Percentiles rank a stretch among this genome's conserved stretches.
Conservation (phyloP, 2,113 vertebrate genomes). For the Sigmodon hispidus region DNA sequence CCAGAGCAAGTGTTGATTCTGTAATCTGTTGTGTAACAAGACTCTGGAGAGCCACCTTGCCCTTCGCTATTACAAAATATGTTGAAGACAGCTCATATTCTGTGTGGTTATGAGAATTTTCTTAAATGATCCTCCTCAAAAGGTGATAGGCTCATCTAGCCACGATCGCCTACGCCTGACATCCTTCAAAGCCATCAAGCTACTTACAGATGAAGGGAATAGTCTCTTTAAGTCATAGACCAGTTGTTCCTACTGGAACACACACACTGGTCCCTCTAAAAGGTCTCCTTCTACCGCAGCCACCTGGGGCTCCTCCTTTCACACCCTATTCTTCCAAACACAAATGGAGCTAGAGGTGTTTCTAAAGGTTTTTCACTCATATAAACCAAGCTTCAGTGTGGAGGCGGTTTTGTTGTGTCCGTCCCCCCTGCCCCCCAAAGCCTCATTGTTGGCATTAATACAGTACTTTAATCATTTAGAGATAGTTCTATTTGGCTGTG, state of each 20-base stretch:
- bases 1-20: constrained; percentile 67
- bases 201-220: not conserved
- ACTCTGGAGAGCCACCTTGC: constrained; percentile 68
- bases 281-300: not conserved
- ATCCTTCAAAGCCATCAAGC: constrained; percentile 17
- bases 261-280: not conserved
- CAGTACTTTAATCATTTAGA: constrained; percentile 7
- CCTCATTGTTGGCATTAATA: constrained; percentile 6
- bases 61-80: constrained; percentile 65
- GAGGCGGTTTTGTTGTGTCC: not conserved
- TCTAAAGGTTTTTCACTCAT: not conserved
- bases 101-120: not conserved
- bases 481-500: not conserved
- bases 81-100: constrained; percentile 27
- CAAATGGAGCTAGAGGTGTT: not conserved
- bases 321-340: not conserved
- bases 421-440: too few relatives aligned
- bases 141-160: not conserved
- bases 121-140: not conserved
- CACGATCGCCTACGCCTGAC: not conserved
- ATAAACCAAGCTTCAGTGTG: not conserved
- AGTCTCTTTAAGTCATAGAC: not conserved
- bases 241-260: not conserved
- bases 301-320: not conserved
- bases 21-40: constrained; percentile 67